Base-by-base conservation (phyloP, 37 sponge, comb jelly and placozoan species). In the Oscarella lobularis region DNA sequence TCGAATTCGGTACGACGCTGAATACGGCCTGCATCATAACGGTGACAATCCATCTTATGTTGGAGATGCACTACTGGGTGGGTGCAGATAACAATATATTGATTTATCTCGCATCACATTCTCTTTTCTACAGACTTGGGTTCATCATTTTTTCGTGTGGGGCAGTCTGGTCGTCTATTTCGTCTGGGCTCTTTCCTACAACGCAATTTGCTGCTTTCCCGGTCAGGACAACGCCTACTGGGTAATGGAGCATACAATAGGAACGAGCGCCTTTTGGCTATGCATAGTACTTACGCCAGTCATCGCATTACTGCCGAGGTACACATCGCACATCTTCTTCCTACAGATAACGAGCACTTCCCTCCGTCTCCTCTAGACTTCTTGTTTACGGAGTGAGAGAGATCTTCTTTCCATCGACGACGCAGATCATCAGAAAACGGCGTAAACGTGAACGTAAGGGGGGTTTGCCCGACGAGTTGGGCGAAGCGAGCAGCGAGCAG, bases 21-120 rank as follows among this genome's bases (percentile, higher is more conserved):
- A 89, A 85, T 66, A 79, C 72, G 35, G 70, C 78, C 33, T 74
- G 79, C 1, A 81, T 85, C 33, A n/a, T 89, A 1, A 67, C 76
- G 0, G 83, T 79, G 0, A 78, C 76, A 9, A 67, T 89, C n/a
- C 83, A 85, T 37, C 78, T 85, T 14, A 80, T 81, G 27, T 1
- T 89, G 27, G 86, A 89, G 38, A 85, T 79, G 3, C 78, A 66
- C n/a, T 79, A 89, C 65, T 85, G 86, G 90, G 87, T 87, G 39
- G 20, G 60, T 48, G 20, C 9, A 31, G 29, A 41, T 41, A 41
- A 35, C 29, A 33, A 40, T 41, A 32, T 75, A 31, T 75, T 75
- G 55, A 39, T 29, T 41, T 75, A 60, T 27, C 55, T 2, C 1
- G 55, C 55, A 75, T 5, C 33, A 39, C 2, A 32, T 76, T 39